phyloP scores from a whole-genome alignment of 2,113 vertebrate genomes.

The Amia ocellicauda region DNA sequence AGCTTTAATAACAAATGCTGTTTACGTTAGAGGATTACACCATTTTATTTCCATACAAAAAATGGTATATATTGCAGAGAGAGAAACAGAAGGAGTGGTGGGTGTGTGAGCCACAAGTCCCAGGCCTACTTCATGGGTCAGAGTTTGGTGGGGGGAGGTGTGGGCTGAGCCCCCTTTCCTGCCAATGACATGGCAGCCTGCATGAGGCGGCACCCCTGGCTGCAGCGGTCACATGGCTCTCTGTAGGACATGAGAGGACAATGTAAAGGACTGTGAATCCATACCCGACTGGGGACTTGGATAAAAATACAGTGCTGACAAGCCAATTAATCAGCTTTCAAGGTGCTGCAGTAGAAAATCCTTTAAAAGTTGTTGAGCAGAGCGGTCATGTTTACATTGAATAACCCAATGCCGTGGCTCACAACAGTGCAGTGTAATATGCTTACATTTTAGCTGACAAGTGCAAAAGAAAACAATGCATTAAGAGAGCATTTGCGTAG shows the following conservation, averaged over 20 bases:
- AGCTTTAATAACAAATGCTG: no score
- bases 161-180: background rate
- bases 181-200: constrained; percentile 17
- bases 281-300: constrained; percentile 57
- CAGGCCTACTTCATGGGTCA: background rate
- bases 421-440: background rate
- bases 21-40: no score
- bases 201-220: constrained; percentile 15
- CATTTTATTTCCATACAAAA: no score
- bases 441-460: background rate
- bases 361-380: constrained; percentile 60
- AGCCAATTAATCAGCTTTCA: constrained; percentile 81
- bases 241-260: constrained; percentile 57
- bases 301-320: constrained; percentile 82
- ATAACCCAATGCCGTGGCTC: background rate
- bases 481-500: background rate
- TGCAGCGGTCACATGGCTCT: constrained; percentile 25
- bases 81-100: no score
- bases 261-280: constrained; percentile 63
- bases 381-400: constrained; percentile 36
- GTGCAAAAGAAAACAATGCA: background rate
- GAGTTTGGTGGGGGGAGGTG: background rate
- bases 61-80: no score
- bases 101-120: background rate
- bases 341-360: constrained; percentile 69